A percentile compares a stretch with the other conserved stretches of the same genome.
phyloP scores from a whole-genome alignment of 2,797 vertebrate genomes.

The Oreochromis grahami region DNA sequence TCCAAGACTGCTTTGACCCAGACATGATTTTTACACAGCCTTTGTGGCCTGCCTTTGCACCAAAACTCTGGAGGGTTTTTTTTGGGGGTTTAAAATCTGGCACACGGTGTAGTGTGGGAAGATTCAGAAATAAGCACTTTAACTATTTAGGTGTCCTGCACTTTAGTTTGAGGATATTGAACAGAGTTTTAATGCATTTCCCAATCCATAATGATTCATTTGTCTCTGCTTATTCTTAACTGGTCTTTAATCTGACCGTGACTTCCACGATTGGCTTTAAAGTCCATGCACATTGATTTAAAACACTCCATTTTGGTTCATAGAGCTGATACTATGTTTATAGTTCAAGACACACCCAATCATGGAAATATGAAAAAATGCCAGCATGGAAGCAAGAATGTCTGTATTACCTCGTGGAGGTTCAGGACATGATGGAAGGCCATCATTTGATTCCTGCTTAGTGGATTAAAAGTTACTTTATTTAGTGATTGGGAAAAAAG shows the following conservation, averaged over 20 bases:
- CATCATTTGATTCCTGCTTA: constrained; percentile 40
- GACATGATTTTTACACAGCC: neutral
- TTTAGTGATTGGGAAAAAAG: fast-evolving
- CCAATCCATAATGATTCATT: constrained; percentile 25
- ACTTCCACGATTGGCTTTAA: constrained; percentile 16
- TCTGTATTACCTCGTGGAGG: constrained; percentile 41
- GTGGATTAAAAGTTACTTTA: neutral
- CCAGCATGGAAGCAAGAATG: constrained; percentile 30
- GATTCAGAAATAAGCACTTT: constrained; percentile 12
- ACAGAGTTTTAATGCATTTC: neutral
- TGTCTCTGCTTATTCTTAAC: constrained; percentile 10
- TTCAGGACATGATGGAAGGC: constrained; percentile 15
- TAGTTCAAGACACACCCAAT: constrained; percentile 28
- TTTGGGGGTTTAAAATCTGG: neutral
- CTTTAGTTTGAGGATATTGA: neutral
- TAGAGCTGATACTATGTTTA: constrained; percentile 44
- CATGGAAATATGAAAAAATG: neutral
- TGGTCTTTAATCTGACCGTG: constrained; percentile 42
- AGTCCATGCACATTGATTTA: constrained; percentile 31
- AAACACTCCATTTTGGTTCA: constrained; percentile 65
- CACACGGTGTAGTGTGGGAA: neutral
- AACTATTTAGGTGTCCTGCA: neutral
- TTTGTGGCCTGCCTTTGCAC: neutral
- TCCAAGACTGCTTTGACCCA: neutral
- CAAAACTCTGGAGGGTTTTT: neutral